These are phyloP conservation scores for Spondyliosoma cantharus DNA, from an alignment of 2,797 vertebrate species.

Conservation along the genomic window DNA sequence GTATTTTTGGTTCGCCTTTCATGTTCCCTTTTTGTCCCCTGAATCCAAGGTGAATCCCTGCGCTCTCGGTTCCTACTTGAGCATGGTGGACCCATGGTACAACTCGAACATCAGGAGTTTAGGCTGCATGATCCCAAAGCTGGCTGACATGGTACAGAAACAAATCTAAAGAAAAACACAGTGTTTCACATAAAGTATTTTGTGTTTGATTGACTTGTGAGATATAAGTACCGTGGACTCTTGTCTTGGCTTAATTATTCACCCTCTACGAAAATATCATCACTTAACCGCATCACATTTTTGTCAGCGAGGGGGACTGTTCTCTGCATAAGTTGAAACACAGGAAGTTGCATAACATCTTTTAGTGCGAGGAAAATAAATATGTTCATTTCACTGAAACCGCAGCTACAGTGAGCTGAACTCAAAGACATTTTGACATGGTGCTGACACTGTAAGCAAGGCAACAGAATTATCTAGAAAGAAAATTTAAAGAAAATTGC, in stretches of 20 bases:
- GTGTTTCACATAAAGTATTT: neutral
- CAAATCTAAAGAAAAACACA: neutral
- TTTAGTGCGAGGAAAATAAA: neutral
- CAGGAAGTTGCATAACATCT: slow-evolving; percentile 55
- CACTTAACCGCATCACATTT: neutral
- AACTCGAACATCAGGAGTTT: slow-evolving; percentile 90
- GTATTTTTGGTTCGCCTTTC: slow-evolving; percentile 29
- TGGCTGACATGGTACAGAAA: slow-evolving; percentile 89
- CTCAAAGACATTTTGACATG: neutral
- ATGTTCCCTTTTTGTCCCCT: slow-evolving; percentile 31
- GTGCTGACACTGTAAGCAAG: neutral
- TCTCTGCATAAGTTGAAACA: slow-evolving; percentile 15
- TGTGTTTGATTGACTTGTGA: neutral
- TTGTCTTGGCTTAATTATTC: neutral
- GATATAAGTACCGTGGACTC: neutral
- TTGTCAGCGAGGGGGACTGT: neutral
- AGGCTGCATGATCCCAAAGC: slow-evolving; percentile 89
- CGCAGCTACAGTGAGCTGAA: slow-evolving; percentile 16
- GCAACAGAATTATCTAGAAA: neutral
- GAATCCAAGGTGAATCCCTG: slow-evolving; percentile 76
- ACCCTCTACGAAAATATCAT: neutral
- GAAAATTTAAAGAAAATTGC: neutral
- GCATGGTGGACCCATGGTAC: slow-evolving; percentile 93
- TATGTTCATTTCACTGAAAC: slow-evolving; percentile 43
- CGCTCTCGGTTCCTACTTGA: slow-evolving; percentile 89